Percentiles rank a stretch among this genome's conserved stretches.
phyloP scores from a whole-genome alignment of 2,797 vertebrate species.

The Xiphorhynchus erythropygius region DNA sequence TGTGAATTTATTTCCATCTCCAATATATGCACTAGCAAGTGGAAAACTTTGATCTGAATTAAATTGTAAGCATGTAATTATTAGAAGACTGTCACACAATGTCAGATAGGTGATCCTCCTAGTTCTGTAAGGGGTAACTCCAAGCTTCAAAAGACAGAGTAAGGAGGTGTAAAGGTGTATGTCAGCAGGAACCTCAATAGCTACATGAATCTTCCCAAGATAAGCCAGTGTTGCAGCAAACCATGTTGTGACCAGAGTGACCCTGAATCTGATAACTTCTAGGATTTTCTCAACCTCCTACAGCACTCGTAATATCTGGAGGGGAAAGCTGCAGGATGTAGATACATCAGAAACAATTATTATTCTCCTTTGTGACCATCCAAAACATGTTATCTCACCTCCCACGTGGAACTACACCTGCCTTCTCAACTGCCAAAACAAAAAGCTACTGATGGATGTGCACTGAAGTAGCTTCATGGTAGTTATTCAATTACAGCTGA shows the following conservation, averaged over 20 bases:
- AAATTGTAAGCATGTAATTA: background rate
- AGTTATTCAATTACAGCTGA: background rate
- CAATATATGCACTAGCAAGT: background rate
- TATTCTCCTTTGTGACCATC: background rate
- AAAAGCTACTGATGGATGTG: background rate
- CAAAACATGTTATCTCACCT: background rate
- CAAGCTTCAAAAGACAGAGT: background rate
- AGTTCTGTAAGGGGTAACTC: background rate
- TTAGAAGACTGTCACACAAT: background rate
- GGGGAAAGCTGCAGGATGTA: background rate
- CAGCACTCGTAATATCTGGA: accelerated
- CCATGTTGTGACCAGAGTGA: background rate
- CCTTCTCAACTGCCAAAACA: background rate
- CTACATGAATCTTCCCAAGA: background rate
- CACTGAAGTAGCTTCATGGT: background rate
- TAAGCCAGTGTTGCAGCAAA: background rate
- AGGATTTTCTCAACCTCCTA: background rate
- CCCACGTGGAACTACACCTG: background rate
- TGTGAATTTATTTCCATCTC: background rate
- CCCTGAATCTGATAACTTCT: background rate
- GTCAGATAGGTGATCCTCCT: background rate
- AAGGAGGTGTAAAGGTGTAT: background rate
- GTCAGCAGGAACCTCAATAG: background rate
- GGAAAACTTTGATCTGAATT: background rate
- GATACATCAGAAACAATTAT: background rate